phyloP scores from a whole-genome alignment of 2,113 vertebrate genomes.

The Ceyx melanurus region DNA sequence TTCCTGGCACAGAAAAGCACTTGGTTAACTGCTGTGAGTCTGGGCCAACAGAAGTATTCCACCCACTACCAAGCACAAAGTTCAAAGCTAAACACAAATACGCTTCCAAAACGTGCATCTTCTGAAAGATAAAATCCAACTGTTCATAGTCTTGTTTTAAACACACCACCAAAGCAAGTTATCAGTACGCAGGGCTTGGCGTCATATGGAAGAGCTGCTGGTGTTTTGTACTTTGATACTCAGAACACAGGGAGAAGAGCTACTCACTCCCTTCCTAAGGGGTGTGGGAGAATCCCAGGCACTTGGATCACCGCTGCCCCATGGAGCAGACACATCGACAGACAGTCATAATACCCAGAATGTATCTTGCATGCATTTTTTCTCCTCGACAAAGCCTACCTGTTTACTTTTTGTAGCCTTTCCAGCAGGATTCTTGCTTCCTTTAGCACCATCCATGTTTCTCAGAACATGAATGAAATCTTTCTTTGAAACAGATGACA shows the following conservation, averaged over 20 bases:
- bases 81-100: conserved; percentile 53
- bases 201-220: not conserved
- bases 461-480: conserved; percentile 92
- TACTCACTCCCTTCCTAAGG: not conserved
- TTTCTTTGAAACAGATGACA: conserved; percentile 88
- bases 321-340: not conserved
- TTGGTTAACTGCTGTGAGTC: conserved; percentile 50
- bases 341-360: not conserved
- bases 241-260: not conserved
- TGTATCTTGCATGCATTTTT: not conserved
- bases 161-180: not conserved
- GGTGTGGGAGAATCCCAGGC: not conserved
- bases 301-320: not conserved
- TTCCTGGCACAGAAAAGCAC: conserved; percentile 59
- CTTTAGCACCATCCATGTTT: conserved; percentile 62
- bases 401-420: conserved; percentile 34
- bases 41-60: conserved; percentile 59
- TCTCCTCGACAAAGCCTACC: conserved; percentile 63
- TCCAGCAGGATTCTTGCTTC: not conserved
- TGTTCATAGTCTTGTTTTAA: not conserved
- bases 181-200: not conserved
- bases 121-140: not conserved
- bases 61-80: conserved; percentile 63
- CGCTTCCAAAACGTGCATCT: not conserved
- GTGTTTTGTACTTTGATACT: not conserved